Conservation (phyloP, 2,888 invertebrate genomes). For the Rapana venosa region DNA sequence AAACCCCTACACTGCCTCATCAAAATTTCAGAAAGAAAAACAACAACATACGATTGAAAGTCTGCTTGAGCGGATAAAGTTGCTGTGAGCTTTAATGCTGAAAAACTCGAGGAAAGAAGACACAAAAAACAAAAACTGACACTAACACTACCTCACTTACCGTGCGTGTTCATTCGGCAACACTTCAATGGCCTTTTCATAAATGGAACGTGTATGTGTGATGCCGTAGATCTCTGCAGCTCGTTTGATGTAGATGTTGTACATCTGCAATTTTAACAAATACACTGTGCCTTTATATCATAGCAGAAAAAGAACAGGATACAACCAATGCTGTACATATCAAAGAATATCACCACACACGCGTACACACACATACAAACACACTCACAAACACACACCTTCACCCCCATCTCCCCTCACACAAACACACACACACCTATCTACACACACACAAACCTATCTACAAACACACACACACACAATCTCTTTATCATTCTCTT, state of each 20-base stretch:
- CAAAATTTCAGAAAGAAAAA: too few relatives aligned
- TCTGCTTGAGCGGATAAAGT: too few relatives aligned
- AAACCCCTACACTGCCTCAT: too few relatives aligned
- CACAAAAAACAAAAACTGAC: too few relatives aligned
- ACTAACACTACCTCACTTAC: conserved; percentile 57
- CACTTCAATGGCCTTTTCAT: conserved; percentile 97
- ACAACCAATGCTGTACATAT: not conserved
- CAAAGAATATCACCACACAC: not conserved
- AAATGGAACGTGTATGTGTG: conserved; percentile 96
- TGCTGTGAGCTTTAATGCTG: too few relatives aligned
- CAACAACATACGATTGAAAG: too few relatives aligned
- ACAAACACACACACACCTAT: too few relatives aligned
- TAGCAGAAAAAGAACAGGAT: not conserved
- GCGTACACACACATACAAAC: not conserved
- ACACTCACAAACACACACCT: not conserved
- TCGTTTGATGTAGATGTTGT: conserved; percentile 98
- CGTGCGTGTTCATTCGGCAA: conserved; percentile 91
- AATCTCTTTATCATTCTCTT: too few relatives aligned
- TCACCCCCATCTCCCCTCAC: too few relatives aligned
- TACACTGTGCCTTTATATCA: not conserved
- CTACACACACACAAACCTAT: not conserved
- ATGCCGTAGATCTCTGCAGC: conserved; percentile 98
- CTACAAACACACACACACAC: too few relatives aligned
- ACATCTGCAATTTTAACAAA: conserved; percentile 83
- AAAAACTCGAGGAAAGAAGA: too few relatives aligned